Conservation (phyloP, 2,888 invertebrate species). For the Pachliopta kotzebuea region DNA sequence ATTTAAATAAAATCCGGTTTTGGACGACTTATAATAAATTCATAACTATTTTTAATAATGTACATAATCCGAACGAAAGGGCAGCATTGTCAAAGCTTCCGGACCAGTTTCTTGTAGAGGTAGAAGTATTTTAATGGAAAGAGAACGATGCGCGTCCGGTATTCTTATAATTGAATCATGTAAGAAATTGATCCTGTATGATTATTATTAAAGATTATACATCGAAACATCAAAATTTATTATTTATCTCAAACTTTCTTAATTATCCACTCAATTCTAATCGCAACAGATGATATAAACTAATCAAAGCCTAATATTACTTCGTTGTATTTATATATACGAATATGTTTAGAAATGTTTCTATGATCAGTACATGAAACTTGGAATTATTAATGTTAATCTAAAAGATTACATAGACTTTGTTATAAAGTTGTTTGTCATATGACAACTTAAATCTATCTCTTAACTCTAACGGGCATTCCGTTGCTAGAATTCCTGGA, state of each 20-base stretch:
- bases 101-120: conserved; percentile 16
- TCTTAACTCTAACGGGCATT: background rate
- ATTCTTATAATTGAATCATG: background rate
- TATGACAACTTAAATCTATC: background rate
- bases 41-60: conserved; percentile 19
- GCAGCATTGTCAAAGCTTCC: conserved; percentile 11
- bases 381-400: no score
- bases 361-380: no score
- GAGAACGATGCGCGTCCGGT: conserved; percentile 2
- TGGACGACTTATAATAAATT: conserved; percentile 13
- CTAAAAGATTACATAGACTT: no score
- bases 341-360: no score
- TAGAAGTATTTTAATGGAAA: conserved; percentile 20
- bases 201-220: background rate
- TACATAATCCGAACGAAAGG: conserved; percentile 16
- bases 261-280: background rate
- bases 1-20: conserved; percentile 7
- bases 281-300: background rate
- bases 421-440: background rate
- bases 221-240: background rate
- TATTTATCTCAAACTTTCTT: background rate
- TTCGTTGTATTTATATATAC: background rate
- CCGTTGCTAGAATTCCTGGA: background rate
- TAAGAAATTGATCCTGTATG: background rate
- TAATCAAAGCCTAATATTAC: background rate